Conservation (phyloP, 2,113 vertebrate species). For the Trematocara nigrifrons region DNA sequence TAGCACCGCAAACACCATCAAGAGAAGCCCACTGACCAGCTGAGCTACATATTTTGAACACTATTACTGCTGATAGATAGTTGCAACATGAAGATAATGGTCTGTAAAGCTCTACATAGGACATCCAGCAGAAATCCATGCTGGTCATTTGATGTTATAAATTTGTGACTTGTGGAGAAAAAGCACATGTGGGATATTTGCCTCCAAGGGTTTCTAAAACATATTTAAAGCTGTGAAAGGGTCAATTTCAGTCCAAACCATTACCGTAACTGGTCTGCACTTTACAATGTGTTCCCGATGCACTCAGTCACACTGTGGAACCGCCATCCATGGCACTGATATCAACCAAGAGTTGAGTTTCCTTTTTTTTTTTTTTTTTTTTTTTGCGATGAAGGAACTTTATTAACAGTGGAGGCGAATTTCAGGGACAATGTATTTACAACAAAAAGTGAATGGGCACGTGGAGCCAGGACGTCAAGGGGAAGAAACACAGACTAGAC, state of each 20-base stretch:
- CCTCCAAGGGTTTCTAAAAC: neutral
- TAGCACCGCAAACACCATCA: neutral
- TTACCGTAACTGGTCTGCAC: neutral
- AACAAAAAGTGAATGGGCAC: neutral
- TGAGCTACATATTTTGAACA: neutral
- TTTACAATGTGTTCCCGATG: neutral
- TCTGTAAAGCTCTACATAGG: neutral
- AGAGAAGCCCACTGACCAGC: neutral
- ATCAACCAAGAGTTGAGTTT: neutral
- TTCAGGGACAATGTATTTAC: neutral
- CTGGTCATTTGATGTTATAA: neutral
- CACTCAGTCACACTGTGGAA: neutral
- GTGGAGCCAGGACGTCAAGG: neutral
- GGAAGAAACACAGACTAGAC: neutral
- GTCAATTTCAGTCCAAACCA: neutral
- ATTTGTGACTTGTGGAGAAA: neutral
- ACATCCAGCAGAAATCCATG: neutral
- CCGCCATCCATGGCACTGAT: fast-evolving
- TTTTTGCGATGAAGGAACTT: neutral
- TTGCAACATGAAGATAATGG: neutral
- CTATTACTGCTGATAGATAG: neutral
- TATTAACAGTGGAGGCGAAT: neutral
- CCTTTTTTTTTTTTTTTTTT: too few species aligned
- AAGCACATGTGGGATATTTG: neutral
- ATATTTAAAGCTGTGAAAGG: neutral